Evolutionary conservation across 2,797 vertebrate species (phyloP).

Genomic region (Gobionotothen gibberifrons): DNA sequence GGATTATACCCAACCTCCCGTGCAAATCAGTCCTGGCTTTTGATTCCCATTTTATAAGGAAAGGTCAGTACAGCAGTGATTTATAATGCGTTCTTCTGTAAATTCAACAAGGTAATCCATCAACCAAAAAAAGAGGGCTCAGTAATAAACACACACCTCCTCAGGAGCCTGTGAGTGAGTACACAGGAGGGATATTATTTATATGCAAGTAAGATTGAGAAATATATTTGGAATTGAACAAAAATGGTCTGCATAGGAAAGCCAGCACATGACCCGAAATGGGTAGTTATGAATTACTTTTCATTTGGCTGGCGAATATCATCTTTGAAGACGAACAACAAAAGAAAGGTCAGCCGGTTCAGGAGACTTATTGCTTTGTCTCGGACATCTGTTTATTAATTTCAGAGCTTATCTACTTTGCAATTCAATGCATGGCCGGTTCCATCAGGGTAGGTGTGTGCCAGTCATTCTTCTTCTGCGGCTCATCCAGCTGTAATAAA

Average conservation of each 20-base stretch:
- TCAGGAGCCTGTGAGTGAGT: slow-evolving; percentile 47
- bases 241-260: slow-evolving; percentile 31
- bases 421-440: slow-evolving; percentile 32
- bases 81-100: slow-evolving; percentile 73
- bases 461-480: slow-evolving; percentile 62
- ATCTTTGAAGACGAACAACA: slow-evolving; percentile 22
- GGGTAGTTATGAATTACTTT: too few relatives aligned
- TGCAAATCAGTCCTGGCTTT: slow-evolving; percentile 68
- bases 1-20: slow-evolving; percentile 40
- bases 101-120: slow-evolving; percentile 78
- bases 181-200: slow-evolving; percentile 45
- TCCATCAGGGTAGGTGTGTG: slow-evolving; percentile 24
- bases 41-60: slow-evolving; percentile 76
- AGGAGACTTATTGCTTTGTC: slow-evolving; percentile 44
- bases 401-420: slow-evolving; percentile 42
- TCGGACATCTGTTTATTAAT: slow-evolving; percentile 58
- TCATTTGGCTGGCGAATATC: not conserved
- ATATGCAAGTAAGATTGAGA: slow-evolving; percentile 45
- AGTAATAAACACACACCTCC: slow-evolving; percentile 68
- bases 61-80: slow-evolving; percentile 79
- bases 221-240: slow-evolving; percentile 44
- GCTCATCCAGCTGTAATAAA: slow-evolving; percentile 71
- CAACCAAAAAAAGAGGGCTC: slow-evolving; percentile 54
- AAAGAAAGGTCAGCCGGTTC: slow-evolving; percentile 18
- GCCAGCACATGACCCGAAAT: not conserved